Evolutionary conservation across 2,113 vertebrate species (phyloP).

Genomic region (Myotis lucifugus): DNA sequence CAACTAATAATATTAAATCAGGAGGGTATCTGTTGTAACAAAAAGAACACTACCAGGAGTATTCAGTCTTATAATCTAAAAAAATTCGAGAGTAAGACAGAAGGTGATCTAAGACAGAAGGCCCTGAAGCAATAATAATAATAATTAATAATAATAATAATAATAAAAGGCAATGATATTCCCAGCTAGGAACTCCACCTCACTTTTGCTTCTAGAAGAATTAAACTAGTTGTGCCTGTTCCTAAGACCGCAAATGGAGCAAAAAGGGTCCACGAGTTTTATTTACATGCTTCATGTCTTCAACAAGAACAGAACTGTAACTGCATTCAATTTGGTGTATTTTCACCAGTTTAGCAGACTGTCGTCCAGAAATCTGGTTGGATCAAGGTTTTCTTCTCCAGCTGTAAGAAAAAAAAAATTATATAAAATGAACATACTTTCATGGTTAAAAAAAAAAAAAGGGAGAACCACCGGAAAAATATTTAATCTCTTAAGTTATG

Average conservation of each 20-base stretch:
- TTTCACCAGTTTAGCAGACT: constrained; percentile 80
- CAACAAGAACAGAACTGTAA: neutral
- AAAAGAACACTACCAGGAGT: neutral
- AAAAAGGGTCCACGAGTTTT: neutral
- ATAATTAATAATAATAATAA: neutral
- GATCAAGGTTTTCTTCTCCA: constrained; percentile 77
- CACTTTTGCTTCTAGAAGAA: constrained; percentile 35
- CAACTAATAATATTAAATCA: neutral
- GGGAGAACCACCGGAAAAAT: too few relatives aligned
- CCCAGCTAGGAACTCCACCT: neutral
- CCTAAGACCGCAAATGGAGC: constrained; percentile 23
- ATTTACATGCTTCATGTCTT: neutral
- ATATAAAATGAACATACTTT: neutral
- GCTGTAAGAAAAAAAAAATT: constrained; percentile 74
- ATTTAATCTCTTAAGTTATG: too few relatives aligned
- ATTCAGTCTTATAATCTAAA: neutral
- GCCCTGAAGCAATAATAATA: too few relatives aligned
- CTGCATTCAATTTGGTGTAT: neutral
- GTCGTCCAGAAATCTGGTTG: constrained; percentile 74
- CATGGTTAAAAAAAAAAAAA: too few relatives aligned
- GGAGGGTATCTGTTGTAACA: neutral
- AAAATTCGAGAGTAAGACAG: neutral
- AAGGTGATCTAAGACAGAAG: neutral
- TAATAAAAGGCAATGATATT: neutral
- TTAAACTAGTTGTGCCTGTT: neutral